Conservation (phyloP, 1,140 invertebrate species). For the Conus betulinus region DNA sequence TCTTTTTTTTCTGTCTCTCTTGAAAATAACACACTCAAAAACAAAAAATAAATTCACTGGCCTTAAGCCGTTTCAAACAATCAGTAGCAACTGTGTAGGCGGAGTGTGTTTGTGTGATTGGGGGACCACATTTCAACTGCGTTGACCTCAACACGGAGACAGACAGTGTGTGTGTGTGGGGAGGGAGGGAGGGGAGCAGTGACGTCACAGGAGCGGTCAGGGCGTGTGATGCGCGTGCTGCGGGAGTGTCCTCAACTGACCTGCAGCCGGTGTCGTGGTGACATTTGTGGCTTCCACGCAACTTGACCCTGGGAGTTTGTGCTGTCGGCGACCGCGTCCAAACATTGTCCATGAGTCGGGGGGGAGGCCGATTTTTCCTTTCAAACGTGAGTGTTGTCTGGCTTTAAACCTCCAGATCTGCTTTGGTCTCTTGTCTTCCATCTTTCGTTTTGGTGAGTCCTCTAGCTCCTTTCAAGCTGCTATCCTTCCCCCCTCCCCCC, state of each 20-base stretch:
- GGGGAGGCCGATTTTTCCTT: neutral
- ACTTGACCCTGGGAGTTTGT: neutral
- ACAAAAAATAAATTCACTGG: too few species aligned
- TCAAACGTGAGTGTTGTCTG: neutral
- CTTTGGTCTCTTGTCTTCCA: too few species aligned
- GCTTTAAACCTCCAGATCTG: too few species aligned
- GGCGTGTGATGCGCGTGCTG: neutral
- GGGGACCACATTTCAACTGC: too few species aligned
- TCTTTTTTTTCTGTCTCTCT: too few species aligned
- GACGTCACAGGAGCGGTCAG: neutral
- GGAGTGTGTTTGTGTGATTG: too few species aligned
- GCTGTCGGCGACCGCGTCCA: neutral
- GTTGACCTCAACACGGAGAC: too few species aligned
- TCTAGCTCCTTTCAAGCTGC: neutral
- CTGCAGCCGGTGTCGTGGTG: neutral
- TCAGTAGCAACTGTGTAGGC: too few species aligned
- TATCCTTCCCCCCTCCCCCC: neutral
- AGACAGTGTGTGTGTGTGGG: too few species aligned
- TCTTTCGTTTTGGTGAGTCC: too few species aligned
- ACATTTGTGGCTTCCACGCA: neutral
- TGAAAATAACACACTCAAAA: too few species aligned
- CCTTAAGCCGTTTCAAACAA: too few species aligned
- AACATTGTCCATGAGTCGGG: neutral
- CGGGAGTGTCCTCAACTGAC: neutral
- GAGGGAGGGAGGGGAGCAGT: neutral